Evolutionary conservation across 2,113 vertebrate genomes (phyloP), one percentile per base, ranked within the genome.

Genomic region (Benitochromis conjunctus): DNA sequence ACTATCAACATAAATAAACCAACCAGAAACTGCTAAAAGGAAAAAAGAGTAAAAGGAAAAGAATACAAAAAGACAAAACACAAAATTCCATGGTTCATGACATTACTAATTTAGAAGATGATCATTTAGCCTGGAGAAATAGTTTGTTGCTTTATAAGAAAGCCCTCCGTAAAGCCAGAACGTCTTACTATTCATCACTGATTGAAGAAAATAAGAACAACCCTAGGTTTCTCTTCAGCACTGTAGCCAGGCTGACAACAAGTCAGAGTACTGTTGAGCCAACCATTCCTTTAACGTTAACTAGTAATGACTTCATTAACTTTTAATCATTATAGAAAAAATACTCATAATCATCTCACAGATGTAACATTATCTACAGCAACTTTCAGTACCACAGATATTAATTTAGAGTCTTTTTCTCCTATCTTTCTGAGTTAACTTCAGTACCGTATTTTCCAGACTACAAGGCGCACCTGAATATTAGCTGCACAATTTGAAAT

Each of bases 261-360:
- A 56, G 54, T 56, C 54, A 56, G 6, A 55, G 54, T 1, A 6
- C 10, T 12, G 0, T 1, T 4, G 54, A 55, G 54, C 54, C 54
- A 55, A 55, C 3, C 3, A 21, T 55, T 10, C 54, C n/a, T 55
- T 55, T 55, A 24, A 55, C 1, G n/a, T 55, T 55, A 55, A 55
- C 54, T 6, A 55, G 54, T 24, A 0, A 24, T 55, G 54, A 55
- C n/a, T 55, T 55, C 54, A 21, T 55, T 2, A 55, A 55, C n/a
- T 2, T 55, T 55, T 21, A 0, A 55, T 5, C 53, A 55, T 55
- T 55, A 55, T 9, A 55, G 0, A 55, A 0, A 26, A 26, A 26
- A 26, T 26, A 26, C 26, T 3, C 26, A 26, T 26, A 26, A 26
- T 26, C 26, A 2, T 26, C 26, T 26, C 26, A 26, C 26, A 26